Evolutionary conservation across 2,797 vertebrate genomes (phyloP), one percentile per base, ranked within the genome.

Genomic region (Scomberomorus guttatus): DNA sequence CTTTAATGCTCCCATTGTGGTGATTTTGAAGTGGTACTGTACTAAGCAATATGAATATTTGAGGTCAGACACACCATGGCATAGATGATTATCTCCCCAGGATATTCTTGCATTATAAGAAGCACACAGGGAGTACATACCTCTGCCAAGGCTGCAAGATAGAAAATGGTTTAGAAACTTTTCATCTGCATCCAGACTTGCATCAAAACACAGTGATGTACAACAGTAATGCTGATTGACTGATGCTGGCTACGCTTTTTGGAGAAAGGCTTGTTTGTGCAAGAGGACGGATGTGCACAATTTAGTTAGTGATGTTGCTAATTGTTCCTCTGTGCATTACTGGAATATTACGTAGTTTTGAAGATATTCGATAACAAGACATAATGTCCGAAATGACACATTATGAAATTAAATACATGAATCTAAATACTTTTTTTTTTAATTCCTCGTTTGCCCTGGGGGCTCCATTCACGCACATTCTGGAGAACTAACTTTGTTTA

Each of bases 401-500:
- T 7, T 0, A n/a, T 34, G 24, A n/a, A 52, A 24, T 27, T 25
- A 50, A 44, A 55, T 50, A 0, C 50, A 12, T 52, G 37, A 34
- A 58, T 76, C 4, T 44, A 11, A 4, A n/a, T 11, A 42, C 12
- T 56, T 73, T 18, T 12, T 18, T 46, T 20, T 37, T 60, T 69
- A 18, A 59, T 13, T 56, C 13, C 17, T 50, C 3, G 14, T 63
- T 72, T 59, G 15, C 39, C 65, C 37, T 55, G 48, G 20, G n/a
- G 52, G 13, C n/a, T 57, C 42, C 42, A 42, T 34, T 11, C 34
- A n/a, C 24, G 3, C 59, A 48, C 70, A 62, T 42, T 39, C 34
- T 48, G 37, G 22, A 46, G 15, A 32, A 51, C 57, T 5, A 37
- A 51, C 24, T 73, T 24, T 6, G 68, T 66, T 74, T 14, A 52